phyloP scores from a whole-genome alignment of 1,140 invertebrate genomes.

The Penaeus chinensis region DNA sequence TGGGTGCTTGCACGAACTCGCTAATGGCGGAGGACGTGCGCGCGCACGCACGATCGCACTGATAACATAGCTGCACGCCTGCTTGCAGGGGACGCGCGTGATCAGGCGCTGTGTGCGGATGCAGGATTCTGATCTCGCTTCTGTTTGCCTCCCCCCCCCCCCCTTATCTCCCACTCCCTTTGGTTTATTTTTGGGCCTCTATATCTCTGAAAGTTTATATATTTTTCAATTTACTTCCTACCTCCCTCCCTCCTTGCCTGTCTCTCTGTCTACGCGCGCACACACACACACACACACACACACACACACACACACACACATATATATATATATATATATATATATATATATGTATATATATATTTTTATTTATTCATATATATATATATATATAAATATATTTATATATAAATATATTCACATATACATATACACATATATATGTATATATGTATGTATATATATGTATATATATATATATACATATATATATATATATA shows the following conservation, averaged over 20 bases:
- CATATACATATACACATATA: neutral
- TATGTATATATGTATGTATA: neutral
- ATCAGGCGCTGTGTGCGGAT: too few species aligned
- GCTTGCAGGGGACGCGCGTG: too few species aligned
- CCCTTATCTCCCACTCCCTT: too few species aligned
- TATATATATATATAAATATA: neutral
- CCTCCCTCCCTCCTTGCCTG: neutral
- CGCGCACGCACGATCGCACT: too few species aligned
- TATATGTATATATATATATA: slow-evolving; percentile 2
- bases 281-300: neutral
- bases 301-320: neutral
- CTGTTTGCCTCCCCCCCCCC: too few species aligned
- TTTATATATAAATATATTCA: neutral
- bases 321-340: neutral
- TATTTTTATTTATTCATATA: neutral
- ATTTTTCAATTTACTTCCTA: neutral
- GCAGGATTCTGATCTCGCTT: too few species aligned
- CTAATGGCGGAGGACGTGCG: too few species aligned
- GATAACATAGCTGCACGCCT: too few species aligned
- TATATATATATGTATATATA: neutral
- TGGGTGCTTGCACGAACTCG: too few species aligned
- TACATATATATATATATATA: slow-evolving; percentile 9
- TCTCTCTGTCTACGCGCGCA: neutral
- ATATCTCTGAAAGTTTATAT: neutral
- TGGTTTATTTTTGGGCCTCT: neutral